Base-by-base conservation (phyloP, 2,113 vertebrate genomes). In the Antechinus stuartii region DNA sequence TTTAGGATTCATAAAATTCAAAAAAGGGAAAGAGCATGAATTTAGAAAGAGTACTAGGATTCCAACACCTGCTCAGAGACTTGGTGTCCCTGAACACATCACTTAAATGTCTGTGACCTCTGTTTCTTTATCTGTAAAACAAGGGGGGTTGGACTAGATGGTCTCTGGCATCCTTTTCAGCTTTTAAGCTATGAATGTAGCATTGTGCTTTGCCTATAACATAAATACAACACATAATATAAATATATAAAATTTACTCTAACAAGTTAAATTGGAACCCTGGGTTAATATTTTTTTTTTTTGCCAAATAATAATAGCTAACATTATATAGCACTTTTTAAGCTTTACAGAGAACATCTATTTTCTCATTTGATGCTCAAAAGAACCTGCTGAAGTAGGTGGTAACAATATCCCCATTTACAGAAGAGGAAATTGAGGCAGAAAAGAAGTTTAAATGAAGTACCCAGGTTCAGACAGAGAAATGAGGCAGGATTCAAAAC, bases 251-350 rank as follows among this genome's bases (percentile, higher is more conserved):
- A 42, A 35, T 76, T 76, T 76, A 76, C 56, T n/a, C 68, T 90
- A 76, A 93, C 53, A 94, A 84, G 54, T 42, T 61, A 89, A 92
- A 91, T 9, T 23, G 55, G 76, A 95, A 90, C 42, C 46, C 24
- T 23, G 25, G 46, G 25, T 89, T 22, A 49, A 42, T 10, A 25
- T 30, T 8, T 0, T 23, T n/a, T 76, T n/a, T n/a, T 76, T n/a
- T 52, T 52, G 4, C n/a, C 35, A 76, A 76, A 42, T 76, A 42
- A 23, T 42, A 84, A 42, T 8, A 42, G 68, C 16, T 42, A 42
- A 23, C 19, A 76, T 76, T 19, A 22, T n/a, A 76, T 19, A 76
- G 68, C n/a, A 11, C n/a, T 84, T 42, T 42, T 42, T 42, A 84
- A 84, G n/a, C 19, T 84, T 84, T 42, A 84, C n/a, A 84, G 42